Evolutionary conservation across 2,113 vertebrate species (phyloP), one percentile per base, ranked within the genome.

Genomic region (Psammodynastes pulverulentus): DNA sequence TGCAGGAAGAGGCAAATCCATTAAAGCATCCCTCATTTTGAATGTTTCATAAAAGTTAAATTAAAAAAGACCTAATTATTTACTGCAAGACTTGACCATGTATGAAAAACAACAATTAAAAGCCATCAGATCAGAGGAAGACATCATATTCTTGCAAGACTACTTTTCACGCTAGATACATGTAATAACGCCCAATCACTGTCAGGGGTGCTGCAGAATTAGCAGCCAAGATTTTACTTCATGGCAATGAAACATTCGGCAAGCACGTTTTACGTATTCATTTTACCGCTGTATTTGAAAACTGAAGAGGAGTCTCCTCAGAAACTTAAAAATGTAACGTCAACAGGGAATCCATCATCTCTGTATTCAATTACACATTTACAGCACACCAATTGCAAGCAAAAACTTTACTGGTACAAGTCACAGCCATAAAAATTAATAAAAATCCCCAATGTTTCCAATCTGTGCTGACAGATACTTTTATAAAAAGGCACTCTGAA

Each of bases 401-500:
- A 94, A 95, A 94, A 96, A 92, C 94, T 95, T 95, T 94, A 95
- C 87, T 95, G 96, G 88, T 95, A 97, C 86, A 96, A 96, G 95
- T 92, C 94, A 94, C 46, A 96, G 91, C 34, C 95, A 95, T 95
- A 95, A 85, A 93, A 97, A 94, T 62, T 94, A 96, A 95, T 95
- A 95, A 96, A 58, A 88, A 90, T 95, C 93, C 94, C 92, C 88
- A 95, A 96, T 96, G 95, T 94, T 95, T 94, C 72, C 21, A 89
- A 93, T 95, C 96, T 96, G 94, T 96, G 97, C 96, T 97, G 97
- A 98, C 97, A 97, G 97, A 97, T 94, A 97, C 93, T 92, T 95
- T 92, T 95, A 97, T 97, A 96, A 93, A 96, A 98, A 98, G 98
- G 98, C 98, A 98, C 98, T 98, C 98, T 95, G 97, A 97, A 98